phyloP scores from a whole-genome alignment of 2,888 invertebrate genomes.

The Xestia c-nigrum region DNA sequence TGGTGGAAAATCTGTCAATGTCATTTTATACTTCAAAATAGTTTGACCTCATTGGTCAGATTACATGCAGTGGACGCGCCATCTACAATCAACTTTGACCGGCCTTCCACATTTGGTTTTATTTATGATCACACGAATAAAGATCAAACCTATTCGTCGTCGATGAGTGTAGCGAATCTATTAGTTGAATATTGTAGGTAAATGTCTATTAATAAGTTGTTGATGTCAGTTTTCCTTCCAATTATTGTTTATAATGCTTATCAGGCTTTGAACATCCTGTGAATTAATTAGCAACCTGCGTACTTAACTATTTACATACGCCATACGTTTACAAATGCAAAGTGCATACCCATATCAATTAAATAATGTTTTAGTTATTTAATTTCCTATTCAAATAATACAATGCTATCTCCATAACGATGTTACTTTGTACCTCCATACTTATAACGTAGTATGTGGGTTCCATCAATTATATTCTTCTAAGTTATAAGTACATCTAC shows the following conservation, averaged over 20 bases:
- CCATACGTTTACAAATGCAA: neutral
- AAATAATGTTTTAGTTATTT: neutral
- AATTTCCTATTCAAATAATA: neutral
- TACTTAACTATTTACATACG: no score
- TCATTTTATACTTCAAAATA: no score
- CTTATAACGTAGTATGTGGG: neutral
- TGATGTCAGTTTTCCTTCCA: neutral
- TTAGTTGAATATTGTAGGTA: neutral
- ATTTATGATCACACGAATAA: no score
- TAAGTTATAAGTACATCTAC: no score
- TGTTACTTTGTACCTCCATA: neutral
- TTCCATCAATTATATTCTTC: neutral
- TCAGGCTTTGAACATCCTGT: neutral
- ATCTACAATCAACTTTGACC: no score
- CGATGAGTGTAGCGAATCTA: no score
- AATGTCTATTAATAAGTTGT: constrained; percentile 8
- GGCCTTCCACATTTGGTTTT: no score
- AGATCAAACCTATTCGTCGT: neutral
- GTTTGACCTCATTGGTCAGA: no score
- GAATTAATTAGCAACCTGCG: neutral
- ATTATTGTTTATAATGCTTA: neutral
- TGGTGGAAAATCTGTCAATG: no score
- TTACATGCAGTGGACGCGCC: no score
- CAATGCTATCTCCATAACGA: neutral
- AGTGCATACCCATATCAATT: neutral